Percentiles rank a stretch among this genome's conserved stretches.
Evolutionary conservation across 2,797 vertebrate genomes (phyloP).

Genomic region (Acanthornis magna): DNA sequence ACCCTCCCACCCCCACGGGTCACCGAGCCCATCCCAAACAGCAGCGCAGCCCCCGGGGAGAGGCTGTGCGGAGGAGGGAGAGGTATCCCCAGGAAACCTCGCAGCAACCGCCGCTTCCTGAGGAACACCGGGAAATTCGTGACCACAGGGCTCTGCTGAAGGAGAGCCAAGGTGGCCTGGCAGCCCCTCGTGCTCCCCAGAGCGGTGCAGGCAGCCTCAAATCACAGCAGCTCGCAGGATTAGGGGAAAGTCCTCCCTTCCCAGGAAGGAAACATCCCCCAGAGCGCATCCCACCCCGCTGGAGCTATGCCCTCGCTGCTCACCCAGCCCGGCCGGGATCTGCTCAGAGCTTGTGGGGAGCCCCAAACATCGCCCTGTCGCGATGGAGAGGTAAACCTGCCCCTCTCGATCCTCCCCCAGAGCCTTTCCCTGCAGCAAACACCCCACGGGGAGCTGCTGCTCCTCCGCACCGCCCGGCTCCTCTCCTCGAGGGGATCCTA

Average conservation of each 20-base stretch:
- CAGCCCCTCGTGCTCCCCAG: not conserved
- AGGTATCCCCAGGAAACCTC: constrained; percentile 15
- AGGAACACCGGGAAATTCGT: not conserved
- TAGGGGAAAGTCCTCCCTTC: not conserved
- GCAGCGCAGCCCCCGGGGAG: not conserved
- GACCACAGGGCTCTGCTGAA: not conserved
- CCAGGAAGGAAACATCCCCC: not conserved
- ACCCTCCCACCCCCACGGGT: not conserved
- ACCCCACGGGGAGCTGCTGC: accelerated
- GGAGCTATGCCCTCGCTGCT: not conserved
- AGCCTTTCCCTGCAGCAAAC: not conserved
- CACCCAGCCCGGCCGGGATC: accelerated
- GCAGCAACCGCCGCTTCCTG: not conserved
- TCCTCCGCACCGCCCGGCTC: not conserved
- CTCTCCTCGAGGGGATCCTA: not conserved
- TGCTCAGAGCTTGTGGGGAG: not conserved
- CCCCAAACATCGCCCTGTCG: accelerated
- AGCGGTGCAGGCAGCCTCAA: not conserved
- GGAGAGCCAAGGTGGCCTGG: not conserved
- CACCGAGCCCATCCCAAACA: not conserved
- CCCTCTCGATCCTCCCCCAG: accelerated
- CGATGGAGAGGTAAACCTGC: accelerated
- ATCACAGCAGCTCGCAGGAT: accelerated
- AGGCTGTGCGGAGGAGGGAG: not conserved
- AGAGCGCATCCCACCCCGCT: accelerated